phyloP scores from a whole-genome alignment of 2,113 vertebrate genomes.

The Ascaphus truei region DNA sequence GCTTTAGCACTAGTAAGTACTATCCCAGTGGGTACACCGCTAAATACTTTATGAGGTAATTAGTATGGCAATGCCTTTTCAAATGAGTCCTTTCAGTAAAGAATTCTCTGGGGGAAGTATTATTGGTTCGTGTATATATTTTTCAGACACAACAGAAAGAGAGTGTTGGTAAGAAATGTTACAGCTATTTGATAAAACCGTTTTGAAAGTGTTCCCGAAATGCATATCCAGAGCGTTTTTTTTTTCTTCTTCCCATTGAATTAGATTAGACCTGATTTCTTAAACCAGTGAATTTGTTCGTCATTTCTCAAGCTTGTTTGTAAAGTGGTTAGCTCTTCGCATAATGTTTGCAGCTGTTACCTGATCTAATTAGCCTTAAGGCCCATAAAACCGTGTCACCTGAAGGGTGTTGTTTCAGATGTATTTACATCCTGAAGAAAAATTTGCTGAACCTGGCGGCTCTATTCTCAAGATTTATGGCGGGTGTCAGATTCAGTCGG shows the following conservation, averaged over 20 bases:
- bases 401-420: slow-evolving; percentile 50
- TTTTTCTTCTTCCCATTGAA: background rate
- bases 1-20: slow-evolving; percentile 76
- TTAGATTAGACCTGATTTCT: slow-evolving; percentile 10
- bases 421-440: slow-evolving; percentile 50
- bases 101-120: slow-evolving; percentile 65
- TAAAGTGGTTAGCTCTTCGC: slow-evolving; percentile 42
- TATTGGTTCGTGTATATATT: slow-evolving; percentile 64
- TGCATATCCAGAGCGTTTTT: slow-evolving; percentile 34
- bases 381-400: slow-evolving; percentile 52
- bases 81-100: slow-evolving; percentile 81
- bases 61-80: slow-evolving; percentile 78
- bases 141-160: slow-evolving; percentile 57
- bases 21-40: slow-evolving; percentile 78
- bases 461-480: slow-evolving; percentile 49
- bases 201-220: slow-evolving; percentile 50
- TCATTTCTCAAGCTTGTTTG: slow-evolving; percentile 38
- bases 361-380: slow-evolving; percentile 41
- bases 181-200: slow-evolving; percentile 47
- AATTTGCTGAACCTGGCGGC: slow-evolving; percentile 45
- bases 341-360: slow-evolving; percentile 47
- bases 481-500: slow-evolving; percentile 47
- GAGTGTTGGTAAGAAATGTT: slow-evolving; percentile 51
- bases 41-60: slow-evolving; percentile 98
- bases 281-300: slow-evolving; percentile 10